These are phyloP conservation scores for Solenodon paradoxus DNA, from an alignment of 2,113 vertebrate genomes.

Conservation along the genomic window DNA sequence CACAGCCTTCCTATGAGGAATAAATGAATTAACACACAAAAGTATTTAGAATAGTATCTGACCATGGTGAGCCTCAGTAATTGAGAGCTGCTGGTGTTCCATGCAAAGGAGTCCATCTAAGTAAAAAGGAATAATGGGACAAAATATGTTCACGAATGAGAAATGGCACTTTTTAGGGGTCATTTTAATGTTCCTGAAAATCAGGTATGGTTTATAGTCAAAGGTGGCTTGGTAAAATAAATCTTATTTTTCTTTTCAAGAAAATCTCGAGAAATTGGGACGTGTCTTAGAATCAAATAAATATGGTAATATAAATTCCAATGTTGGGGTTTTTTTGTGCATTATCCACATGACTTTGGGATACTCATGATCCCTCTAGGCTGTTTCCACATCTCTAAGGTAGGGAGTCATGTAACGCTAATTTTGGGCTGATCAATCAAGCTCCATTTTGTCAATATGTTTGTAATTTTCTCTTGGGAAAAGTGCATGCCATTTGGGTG, in stretches of 20 bases:
- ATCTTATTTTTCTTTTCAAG: no score
- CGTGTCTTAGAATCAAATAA: no score
- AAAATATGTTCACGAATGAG: no score
- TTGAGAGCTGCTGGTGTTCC: background rate
- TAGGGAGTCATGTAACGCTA: background rate
- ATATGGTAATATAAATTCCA: background rate
- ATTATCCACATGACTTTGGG: background rate
- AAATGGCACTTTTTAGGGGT: no score
- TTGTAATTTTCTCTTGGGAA: background rate
- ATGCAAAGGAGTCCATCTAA: background rate
- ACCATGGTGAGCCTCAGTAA: background rate
- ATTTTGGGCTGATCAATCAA: background rate
- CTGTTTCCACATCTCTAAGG: background rate
- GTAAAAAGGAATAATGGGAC: background rate
- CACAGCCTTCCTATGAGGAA: background rate
- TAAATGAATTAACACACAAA: background rate
- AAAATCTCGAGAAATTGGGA: no score
- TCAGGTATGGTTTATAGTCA: no score
- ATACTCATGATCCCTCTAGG: background rate
- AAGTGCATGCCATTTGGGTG: background rate
- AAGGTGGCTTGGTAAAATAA: no score
- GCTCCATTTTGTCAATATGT: background rate
- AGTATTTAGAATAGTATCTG: background rate
- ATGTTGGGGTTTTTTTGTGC: background rate
- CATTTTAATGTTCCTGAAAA: no score